Base-by-base conservation (phyloP, 1,140 invertebrate species). In the Drosophila ficusphila region DNA sequence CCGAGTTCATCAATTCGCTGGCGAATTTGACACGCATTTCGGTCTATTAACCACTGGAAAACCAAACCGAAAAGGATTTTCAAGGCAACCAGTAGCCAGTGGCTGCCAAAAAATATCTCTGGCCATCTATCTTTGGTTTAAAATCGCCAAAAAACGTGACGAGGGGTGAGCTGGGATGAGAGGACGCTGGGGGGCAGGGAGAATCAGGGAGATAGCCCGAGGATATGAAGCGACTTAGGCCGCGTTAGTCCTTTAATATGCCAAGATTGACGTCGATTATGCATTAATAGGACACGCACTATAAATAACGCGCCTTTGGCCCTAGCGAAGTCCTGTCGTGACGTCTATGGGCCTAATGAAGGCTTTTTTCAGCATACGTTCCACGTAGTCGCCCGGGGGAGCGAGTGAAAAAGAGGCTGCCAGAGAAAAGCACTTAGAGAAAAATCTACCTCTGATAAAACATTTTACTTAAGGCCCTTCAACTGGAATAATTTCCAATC, bases 181-280 rank as follows among this genome's bases (percentile, higher is more conserved):
- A 14, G 16, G 31, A n/a, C n/a, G n/a, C n/a, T n/a, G 19, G 23
- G 9, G 16, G 25, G 19, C 16, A 0, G 34, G 49, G 23, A 2
- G 34, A 8, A 38, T 33, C 21, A 12, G 16, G 14, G 6, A 23
- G 44, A 44, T 49, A 27, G 52, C 33, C 60, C 29, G 33, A 33
- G 51, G 51, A 52, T 47, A 27, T 42, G 42, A 56, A 70, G 34
- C 48, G 69, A 73, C 57, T 73, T 79, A 54, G 56, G 67, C 61
- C 73, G 60, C 76, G 79, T 86, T 83, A 85, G 76, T 75, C 79
- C 73, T 76, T 83, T 83, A 86, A 83, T 83, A 86, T 83, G 79
- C 71, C 72, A 76, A 81, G 81, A 86, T 86, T 86, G 81, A 86
- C 72, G 82, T 79, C 82, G 81, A 86, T 86, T 86, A 86, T 86